Conservation (phyloP, 2,888 invertebrate species). For the Athalia circularis region DNA sequence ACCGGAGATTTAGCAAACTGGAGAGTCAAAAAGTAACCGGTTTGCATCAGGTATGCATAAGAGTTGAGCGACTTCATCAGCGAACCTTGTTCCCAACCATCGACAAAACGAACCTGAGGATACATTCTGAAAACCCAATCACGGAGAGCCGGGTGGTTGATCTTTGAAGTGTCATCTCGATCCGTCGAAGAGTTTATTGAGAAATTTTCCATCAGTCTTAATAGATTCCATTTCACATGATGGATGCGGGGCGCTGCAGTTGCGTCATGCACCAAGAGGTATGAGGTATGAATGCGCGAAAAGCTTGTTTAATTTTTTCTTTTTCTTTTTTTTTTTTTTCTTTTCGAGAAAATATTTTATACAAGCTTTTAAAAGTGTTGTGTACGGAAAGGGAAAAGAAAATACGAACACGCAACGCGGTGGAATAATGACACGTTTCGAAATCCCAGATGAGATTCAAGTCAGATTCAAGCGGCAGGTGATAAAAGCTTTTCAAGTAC, state of each 20-base stretch:
- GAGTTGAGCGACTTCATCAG: slow-evolving; percentile 22
- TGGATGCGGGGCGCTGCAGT: too few relatives aligned
- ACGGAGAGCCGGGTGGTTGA: neutral
- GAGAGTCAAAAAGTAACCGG: slow-evolving; percentile 25
- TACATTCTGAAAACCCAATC: slow-evolving; percentile 16
- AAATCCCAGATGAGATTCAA: slow-evolving; percentile 29
- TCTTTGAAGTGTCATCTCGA: slow-evolving; percentile 9
- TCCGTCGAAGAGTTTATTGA: neutral
- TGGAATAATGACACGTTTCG: slow-evolving; percentile 32
- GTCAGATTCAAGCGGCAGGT: slow-evolving; percentile 53
- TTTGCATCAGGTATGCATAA: slow-evolving; percentile 38
- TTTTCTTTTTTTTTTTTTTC: too few relatives aligned
- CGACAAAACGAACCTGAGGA: slow-evolving; percentile 14
- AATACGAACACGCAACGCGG: slow-evolving; percentile 1
- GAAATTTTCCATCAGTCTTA: neutral
- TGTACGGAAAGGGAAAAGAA: too few relatives aligned
- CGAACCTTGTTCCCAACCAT: slow-evolving; percentile 22
- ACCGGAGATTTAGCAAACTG: slow-evolving; percentile 1
- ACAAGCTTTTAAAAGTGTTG: too few relatives aligned
- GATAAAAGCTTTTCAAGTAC: slow-evolving; percentile 55
- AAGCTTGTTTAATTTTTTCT: too few relatives aligned
- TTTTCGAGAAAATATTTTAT: too few relatives aligned
- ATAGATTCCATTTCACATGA: neutral
- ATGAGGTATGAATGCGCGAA: too few relatives aligned
- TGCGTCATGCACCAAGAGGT: too few relatives aligned